Evolutionary conservation across 1,140 invertebrate species (phyloP).

Genomic region (Chironomus striatipennis): DNA sequence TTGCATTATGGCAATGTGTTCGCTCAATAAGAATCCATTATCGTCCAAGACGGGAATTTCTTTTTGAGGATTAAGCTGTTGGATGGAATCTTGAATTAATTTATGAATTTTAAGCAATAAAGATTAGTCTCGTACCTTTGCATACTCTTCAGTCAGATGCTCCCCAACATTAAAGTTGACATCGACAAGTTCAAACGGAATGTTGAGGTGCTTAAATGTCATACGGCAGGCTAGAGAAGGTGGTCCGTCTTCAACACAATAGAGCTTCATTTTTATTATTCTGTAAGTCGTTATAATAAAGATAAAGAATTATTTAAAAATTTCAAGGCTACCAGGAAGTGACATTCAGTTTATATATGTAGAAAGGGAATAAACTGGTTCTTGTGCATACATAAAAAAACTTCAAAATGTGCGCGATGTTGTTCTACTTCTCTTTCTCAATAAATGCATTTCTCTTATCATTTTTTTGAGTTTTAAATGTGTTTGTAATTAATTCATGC

Average conservation of each 20-base stretch:
- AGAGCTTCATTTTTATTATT: slow-evolving; percentile 49
- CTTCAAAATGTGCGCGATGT: too few relatives aligned
- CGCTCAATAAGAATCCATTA: slow-evolving; percentile 58
- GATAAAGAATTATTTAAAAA: not conserved
- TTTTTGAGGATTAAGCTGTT: slow-evolving; percentile 68
- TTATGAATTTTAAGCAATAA: slow-evolving; percentile 18
- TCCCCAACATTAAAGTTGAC: slow-evolving; percentile 59
- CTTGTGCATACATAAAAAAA: too few relatives aligned
- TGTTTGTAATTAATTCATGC: too few relatives aligned
- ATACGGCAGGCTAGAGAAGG: slow-evolving; percentile 63
- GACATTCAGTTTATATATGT: not conserved
- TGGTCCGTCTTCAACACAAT: slow-evolving; percentile 62
- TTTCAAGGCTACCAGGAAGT: not conserved
- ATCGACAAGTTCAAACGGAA: slow-evolving; percentile 54
- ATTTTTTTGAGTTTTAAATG: too few relatives aligned
- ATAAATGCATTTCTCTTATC: too few relatives aligned
- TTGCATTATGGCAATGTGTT: slow-evolving; percentile 66
- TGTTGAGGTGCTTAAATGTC: slow-evolving; percentile 50
- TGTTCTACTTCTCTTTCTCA: too few relatives aligned
- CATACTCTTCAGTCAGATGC: slow-evolving; percentile 60
- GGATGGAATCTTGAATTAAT: slow-evolving; percentile 26
- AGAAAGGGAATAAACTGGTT: not conserved
- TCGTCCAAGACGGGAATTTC: slow-evolving; percentile 69
- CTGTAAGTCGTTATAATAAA: too few relatives aligned
- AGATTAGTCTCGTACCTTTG: slow-evolving; percentile 44